Conservation (phyloP, 2,797 vertebrate species). For the Gallinago stenura region DNA sequence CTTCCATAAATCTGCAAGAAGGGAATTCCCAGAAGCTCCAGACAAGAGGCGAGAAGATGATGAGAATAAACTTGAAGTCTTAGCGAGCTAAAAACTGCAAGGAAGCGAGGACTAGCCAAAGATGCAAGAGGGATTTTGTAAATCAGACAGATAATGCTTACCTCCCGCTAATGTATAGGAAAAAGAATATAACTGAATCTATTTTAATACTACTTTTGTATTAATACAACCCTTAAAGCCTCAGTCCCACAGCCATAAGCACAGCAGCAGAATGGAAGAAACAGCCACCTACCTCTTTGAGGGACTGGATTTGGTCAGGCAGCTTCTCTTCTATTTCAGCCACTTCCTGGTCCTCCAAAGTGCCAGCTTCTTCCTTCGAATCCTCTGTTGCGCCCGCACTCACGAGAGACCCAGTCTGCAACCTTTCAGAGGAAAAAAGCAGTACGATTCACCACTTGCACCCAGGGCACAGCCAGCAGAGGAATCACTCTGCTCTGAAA, state of each 20-base stretch:
- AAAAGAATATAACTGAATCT: not conserved
- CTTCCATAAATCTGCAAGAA: not conserved
- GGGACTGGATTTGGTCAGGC: constrained; percentile 40
- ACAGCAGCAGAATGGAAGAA: not conserved
- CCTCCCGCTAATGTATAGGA: rapidly evolving
- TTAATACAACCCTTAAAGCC: not conserved
- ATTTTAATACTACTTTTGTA: not conserved
- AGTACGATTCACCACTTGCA: constrained; percentile 39
- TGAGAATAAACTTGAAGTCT: not conserved
- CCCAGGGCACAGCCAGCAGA: not conserved
- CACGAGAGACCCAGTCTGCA: constrained; percentile 17
- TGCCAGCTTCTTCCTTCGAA: not conserved
- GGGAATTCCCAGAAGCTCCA: not conserved
- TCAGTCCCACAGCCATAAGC: not conserved
- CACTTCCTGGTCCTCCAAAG: constrained; percentile 23
- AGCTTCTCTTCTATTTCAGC: constrained; percentile 40
- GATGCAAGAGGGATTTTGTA: not conserved
- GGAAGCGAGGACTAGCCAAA: not conserved
- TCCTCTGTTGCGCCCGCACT: not conserved
- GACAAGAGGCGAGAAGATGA: not conserved
- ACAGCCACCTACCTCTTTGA: constrained; percentile 61
- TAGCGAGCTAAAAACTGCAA: not conserved
- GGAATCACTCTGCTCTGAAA: not conserved
- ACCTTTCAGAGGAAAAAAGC: constrained; percentile 69
- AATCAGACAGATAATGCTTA: not conserved